These are phyloP conservation scores for Bhutanitis thaidina DNA, from an alignment of 2,888 invertebrate species.

Conservation along the genomic window DNA sequence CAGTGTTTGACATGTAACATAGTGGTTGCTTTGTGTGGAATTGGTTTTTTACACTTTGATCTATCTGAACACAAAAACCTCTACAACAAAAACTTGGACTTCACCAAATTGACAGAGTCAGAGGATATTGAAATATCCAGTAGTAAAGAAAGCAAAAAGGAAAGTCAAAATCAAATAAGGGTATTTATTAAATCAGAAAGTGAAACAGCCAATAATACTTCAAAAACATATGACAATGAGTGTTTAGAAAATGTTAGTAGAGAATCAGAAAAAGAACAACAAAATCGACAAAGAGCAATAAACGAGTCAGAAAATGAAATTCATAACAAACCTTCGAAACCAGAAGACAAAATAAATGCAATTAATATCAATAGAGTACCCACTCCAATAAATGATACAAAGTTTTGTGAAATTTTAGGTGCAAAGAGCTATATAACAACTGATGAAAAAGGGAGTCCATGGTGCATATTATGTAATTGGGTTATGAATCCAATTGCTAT, in stretches of 20 bases:
- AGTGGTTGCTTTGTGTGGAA: constrained; percentile 24
- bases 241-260: too few relatives aligned
- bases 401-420: constrained; percentile 26
- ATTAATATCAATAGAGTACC: constrained; percentile 20
- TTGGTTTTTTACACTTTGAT: constrained; percentile 29
- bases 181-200: too few relatives aligned
- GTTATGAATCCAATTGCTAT: constrained; percentile 14
- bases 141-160: too few relatives aligned
- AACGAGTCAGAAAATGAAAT: constrained; percentile 9
- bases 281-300: too few relatives aligned
- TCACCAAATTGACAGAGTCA: not conserved
- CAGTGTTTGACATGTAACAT: constrained; percentile 50
- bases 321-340: constrained; percentile 18
- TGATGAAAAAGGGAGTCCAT: constrained; percentile 22
- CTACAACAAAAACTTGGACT: constrained; percentile 15
- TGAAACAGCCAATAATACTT: too few relatives aligned
- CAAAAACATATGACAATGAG: too few relatives aligned
- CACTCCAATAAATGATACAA: constrained; percentile 27
- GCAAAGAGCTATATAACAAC: constrained; percentile 27
- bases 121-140: not conserved
- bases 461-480: constrained; percentile 37
- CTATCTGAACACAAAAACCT: constrained; percentile 27
- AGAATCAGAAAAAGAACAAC: too few relatives aligned
- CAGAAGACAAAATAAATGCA: constrained; percentile 19
- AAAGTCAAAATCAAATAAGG: too few relatives aligned